These are phyloP conservation scores for Cremastinae sp. DNA, from an alignment of 2,888 invertebrate species.

Conservation along the genomic window DNA sequence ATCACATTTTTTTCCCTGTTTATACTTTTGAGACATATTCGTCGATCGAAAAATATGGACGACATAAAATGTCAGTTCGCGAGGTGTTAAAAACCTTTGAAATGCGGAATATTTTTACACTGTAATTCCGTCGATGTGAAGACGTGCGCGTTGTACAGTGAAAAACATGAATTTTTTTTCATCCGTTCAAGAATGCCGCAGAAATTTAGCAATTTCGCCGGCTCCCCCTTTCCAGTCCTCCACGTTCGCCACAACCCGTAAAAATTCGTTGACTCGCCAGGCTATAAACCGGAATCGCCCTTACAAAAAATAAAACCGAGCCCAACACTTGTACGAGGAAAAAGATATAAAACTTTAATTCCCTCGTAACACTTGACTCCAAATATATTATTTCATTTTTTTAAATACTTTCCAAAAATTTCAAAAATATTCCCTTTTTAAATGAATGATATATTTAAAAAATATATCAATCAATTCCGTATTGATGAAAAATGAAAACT, in stretches of 20 bases:
- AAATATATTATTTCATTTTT: too few relatives aligned
- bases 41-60: constrained; percentile 41
- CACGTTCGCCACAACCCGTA: constrained; percentile 22
- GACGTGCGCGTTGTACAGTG: constrained; percentile 3
- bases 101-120: constrained; percentile 16
- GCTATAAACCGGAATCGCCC: constrained; percentile 32
- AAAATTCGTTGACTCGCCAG: constrained; percentile 36
- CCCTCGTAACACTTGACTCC: not conserved
- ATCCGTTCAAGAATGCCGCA: constrained; percentile 7
- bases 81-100: constrained; percentile 10
- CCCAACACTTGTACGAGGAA: not conserved
- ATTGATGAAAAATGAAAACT: too few relatives aligned
- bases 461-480: too few relatives aligned
- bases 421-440: too few relatives aligned
- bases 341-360: not conserved
- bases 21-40: constrained; percentile 10
- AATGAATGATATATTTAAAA: too few relatives aligned
- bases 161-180: constrained; percentile 13
- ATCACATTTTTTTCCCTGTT: constrained; percentile 1
- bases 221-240: not conserved
- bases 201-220: constrained; percentile 43
- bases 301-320: constrained; percentile 13
- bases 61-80: constrained; percentile 34
- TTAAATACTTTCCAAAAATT: not conserved
- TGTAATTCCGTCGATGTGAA: constrained; percentile 2